Evolutionary conservation across 2,797 vertebrate species (phyloP).

Genomic region (Taenioides sp.): DNA sequence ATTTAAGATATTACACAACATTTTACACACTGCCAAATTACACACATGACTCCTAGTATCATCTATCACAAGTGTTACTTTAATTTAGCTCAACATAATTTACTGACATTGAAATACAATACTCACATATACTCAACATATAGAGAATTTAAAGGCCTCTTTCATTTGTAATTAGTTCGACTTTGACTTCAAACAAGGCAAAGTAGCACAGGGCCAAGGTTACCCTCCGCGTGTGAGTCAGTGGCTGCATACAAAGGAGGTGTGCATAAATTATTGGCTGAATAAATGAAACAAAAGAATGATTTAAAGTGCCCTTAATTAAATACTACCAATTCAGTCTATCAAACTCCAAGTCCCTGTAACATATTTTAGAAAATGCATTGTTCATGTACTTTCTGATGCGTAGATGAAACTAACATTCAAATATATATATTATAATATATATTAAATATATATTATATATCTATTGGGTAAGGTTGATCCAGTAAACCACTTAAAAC

Average conservation of each 20-base stretch:
- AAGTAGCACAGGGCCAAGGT: not conserved
- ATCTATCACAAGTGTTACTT: constrained; percentile 31
- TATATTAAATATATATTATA: too few relatives aligned
- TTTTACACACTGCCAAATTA: constrained; percentile 37
- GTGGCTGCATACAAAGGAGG: not conserved
- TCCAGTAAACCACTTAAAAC: not conserved
- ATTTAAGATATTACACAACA: constrained; percentile 33
- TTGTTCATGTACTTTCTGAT: not conserved
- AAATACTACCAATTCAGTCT: not conserved
- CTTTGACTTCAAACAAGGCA: not conserved
- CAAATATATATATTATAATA: not conserved
- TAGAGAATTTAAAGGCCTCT: not conserved
- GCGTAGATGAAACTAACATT: not conserved
- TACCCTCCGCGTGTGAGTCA: not conserved
- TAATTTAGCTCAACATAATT: constrained; percentile 1
- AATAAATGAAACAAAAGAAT: constrained; percentile 1
- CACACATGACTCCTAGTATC: constrained; percentile 29
- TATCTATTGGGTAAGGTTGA: not conserved
- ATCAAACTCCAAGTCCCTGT: not conserved
- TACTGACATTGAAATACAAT: not conserved
- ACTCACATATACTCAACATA: not conserved
- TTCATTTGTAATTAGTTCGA: constrained; percentile 7
- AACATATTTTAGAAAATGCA: not conserved
- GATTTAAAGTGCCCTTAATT: not conserved
- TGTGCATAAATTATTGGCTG: not conserved